These are phyloP conservation scores for Microtus oregoni DNA, from an alignment of 2,113 vertebrate species.

Conservation along the genomic window DNA sequence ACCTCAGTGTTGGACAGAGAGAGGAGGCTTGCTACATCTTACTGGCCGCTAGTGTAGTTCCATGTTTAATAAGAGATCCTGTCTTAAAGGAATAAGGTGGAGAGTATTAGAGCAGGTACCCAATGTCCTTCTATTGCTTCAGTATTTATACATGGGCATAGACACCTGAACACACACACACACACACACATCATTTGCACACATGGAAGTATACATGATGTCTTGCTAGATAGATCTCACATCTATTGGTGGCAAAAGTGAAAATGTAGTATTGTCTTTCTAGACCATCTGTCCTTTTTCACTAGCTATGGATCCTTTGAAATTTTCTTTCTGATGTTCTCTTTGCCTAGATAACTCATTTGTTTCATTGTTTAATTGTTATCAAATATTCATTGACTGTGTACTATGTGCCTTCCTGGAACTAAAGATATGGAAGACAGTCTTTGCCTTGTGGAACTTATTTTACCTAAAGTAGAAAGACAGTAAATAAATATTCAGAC, in stretches of 20 bases:
- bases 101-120: neutral
- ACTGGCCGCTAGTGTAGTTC: too few species aligned
- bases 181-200: neutral
- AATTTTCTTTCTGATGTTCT: neutral
- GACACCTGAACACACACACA: neutral
- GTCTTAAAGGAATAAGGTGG: neutral
- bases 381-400: neutral
- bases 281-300: neutral
- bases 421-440: neutral
- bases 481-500: slow-evolving; percentile 12
- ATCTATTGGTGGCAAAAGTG: neutral
- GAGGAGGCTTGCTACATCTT: neutral
- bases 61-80: neutral
- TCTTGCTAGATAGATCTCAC: neutral
- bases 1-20: neutral
- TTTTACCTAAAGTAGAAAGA: neutral
- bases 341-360: neutral
- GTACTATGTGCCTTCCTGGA: neutral
- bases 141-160: neutral
- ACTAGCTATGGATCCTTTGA: neutral
- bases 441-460: neutral
- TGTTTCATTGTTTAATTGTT: neutral
- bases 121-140: neutral
- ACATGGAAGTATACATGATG: neutral
- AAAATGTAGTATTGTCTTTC: neutral